Percentiles rank a stretch among this genome's conserved stretches.
phyloP scores from a whole-genome alignment of 2,113 vertebrate genomes.

The Epinephelus fuscoguttatus region DNA sequence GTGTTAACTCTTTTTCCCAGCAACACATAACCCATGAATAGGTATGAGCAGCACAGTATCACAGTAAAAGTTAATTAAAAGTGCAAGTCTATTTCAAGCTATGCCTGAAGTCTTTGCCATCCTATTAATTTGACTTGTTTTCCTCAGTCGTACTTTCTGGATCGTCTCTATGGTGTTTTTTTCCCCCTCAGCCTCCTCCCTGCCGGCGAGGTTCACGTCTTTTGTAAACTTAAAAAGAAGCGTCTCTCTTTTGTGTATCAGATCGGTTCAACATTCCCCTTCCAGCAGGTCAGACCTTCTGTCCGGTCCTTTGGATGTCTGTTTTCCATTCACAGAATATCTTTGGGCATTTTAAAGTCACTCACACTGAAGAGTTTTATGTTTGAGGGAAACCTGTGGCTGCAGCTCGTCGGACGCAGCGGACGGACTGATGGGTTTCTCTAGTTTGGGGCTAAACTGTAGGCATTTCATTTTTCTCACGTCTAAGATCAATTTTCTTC shows the following conservation, averaged over 20 bases:
- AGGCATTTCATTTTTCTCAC: constrained; percentile 2
- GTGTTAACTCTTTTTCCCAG: constrained; percentile 51
- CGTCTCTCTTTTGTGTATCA: constrained; percentile 29
- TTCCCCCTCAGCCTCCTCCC: constrained; percentile 27
- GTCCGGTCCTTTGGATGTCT: constrained; percentile 32
- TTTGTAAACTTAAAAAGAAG: constrained; percentile 61
- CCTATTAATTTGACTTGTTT: constrained; percentile 80
- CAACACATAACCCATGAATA: constrained; percentile 69
- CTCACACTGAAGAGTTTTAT: constrained; percentile 6
- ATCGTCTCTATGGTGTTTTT: constrained; percentile 46
- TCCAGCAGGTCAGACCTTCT: constrained; percentile 58
- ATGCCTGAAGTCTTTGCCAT: constrained; percentile 74
- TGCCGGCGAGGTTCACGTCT: constrained; percentile 59
- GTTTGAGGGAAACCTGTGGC: constrained; percentile 18
- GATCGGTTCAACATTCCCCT: constrained; percentile 50
- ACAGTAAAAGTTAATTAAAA: constrained; percentile 73
- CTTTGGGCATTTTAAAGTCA: constrained; percentile 31
- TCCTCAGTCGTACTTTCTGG: constrained; percentile 57
- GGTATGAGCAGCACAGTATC: constrained; percentile 63
- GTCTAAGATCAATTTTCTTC: constrained; percentile 29
- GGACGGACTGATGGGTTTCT: constrained; percentile 17
- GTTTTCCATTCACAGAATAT: constrained; percentile 2
- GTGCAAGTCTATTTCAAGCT: constrained; percentile 73
- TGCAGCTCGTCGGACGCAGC: constrained; percentile 13
- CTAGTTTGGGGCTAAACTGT: constrained; percentile 50